Evolutionary conservation across 2,113 vertebrate species (phyloP), one percentile per base, ranked within the genome.

Genomic region (Paracanthobrama guichenoti): DNA sequence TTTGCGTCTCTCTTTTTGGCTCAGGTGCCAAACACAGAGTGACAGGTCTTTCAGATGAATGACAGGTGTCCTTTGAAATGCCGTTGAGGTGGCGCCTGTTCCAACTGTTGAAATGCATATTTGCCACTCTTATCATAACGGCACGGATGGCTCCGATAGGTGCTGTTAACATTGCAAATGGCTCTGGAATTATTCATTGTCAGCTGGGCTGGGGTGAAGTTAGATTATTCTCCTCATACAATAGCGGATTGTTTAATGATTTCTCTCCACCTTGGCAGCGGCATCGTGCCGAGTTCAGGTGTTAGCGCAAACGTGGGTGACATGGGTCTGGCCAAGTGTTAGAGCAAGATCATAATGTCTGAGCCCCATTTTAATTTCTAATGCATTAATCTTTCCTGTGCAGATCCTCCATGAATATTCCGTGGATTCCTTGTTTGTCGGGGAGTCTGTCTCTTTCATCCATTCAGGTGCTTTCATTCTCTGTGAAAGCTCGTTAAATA

Each of bases 91-190:
- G 86, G 96, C 95, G 96, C 96, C 97, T 96, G 96, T 94, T 95
- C 96, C 93, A 95, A 96, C 97, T 97, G 97, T 99, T 99, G 97
- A 99, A 98, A 99, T 99, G 98, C 97, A 98, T 97, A 99, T 99
- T 98, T 96, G 93, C 93, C 93, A 95, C 96, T 92, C 97, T 99
- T 99, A 99, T 99, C 97, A 90, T 97, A 96, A 97, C 96, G 96
- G 96, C 96, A 96, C 94, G 98, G 98, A 99, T 99, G 97, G 97
- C 95, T 95, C 96, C 98, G 98, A 99, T 99, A 99, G 96, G 96
- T 97, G 95, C 96, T 93, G 98, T 98, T 99, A 99, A 99, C 97
- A 99, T 98, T 99, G 97, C 97, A 98, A 99, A 99, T 99, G 96
- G 97, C 96, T 96, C 95, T 95, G 86, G 97, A 98, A 99, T 99